Evolutionary conservation across 2,113 vertebrate genomes (phyloP).

Genomic region (Probosciger aterrimus): DNA sequence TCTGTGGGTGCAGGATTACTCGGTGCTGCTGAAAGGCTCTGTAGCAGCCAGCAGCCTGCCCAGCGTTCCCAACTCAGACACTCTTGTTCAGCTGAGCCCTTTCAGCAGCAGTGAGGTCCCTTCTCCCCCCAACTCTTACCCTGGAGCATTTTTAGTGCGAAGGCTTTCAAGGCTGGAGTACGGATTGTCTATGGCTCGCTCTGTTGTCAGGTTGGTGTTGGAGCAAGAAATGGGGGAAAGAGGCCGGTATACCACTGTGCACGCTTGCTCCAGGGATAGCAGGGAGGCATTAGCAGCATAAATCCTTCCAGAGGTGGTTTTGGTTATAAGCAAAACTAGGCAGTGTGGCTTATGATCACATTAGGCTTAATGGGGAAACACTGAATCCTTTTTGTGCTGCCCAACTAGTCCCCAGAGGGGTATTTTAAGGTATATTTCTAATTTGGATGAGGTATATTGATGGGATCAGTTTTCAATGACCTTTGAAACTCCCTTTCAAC

Average conservation of each 20-base stretch:
- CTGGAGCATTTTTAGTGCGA: not conserved
- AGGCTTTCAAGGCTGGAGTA: not conserved
- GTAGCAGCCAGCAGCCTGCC: not conserved
- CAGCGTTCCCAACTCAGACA: not conserved
- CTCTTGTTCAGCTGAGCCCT: not conserved
- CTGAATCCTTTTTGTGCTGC: not conserved
- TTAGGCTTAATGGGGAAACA: not conserved
- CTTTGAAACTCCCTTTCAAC: not conserved
- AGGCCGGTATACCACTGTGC: not conserved
- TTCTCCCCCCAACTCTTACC: not conserved
- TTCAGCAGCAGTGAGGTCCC: not conserved
- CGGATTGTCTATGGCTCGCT: not conserved
- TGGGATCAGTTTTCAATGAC: not conserved
- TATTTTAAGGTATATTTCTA: not conserved
- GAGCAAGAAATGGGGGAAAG: not conserved
- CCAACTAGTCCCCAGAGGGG: not conserved
- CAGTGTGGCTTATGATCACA: rapidly evolving
- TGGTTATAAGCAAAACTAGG: not conserved
- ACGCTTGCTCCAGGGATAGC: not conserved
- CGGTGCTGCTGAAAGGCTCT: not conserved
- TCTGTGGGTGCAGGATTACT: not conserved
- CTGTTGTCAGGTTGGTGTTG: not conserved
- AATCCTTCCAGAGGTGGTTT: not conserved
- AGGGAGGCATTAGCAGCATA: not conserved
- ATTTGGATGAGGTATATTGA: not conserved